Base-by-base conservation (phyloP, 1,140 invertebrate species). In the Zaprionus davidi region DNA sequence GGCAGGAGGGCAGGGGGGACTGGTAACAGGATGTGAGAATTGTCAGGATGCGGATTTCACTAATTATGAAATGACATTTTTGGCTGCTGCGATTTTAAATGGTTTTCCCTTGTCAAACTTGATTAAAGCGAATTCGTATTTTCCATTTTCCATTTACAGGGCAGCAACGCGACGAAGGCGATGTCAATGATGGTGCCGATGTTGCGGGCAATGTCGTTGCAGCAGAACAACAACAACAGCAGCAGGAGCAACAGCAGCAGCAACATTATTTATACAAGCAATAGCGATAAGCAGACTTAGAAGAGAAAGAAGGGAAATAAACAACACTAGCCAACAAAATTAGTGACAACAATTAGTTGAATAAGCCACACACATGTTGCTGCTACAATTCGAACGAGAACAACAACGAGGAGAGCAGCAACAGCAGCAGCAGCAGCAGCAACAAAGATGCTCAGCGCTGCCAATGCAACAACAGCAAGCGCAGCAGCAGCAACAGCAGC, bases 361-460 rank as follows among this genome's bases (percentile, higher is more conserved):
- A 49, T 38, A 76, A 81, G 78, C 81, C 71, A 87, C 56, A 88
- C 86, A 90, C 85, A 88, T 88, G 85, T 88, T 88, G 85, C 85
- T 88, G 85, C 82, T 76, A 79, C 73, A 71, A 28, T 28, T 55
- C 46, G 44, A 59, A 65, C 24, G 59, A 56, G 36, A 44, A 24
- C 60, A 75, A 64, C 67, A 55, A 71, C 67, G 59, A 64, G 59
- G 55, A 49, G 55, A 58, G 41, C 55, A 71, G 68, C 72, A 68
- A 69, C 71, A 74, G 71, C 28, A 28, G 28, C 28, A 58, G 38
- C 24, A 24, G 67, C 72, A 68, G 64, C 71, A 74, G 71, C 81
- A 79, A 80, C 58, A 57, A 88, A 68, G 62, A 88, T 88, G 84
- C 85, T 88, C 72, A 88, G 86, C 57, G 85, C 85, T 88, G 85